Base-by-base conservation (phyloP, 2,888 invertebrate genomes). In the Oasisia sp. region DNA sequence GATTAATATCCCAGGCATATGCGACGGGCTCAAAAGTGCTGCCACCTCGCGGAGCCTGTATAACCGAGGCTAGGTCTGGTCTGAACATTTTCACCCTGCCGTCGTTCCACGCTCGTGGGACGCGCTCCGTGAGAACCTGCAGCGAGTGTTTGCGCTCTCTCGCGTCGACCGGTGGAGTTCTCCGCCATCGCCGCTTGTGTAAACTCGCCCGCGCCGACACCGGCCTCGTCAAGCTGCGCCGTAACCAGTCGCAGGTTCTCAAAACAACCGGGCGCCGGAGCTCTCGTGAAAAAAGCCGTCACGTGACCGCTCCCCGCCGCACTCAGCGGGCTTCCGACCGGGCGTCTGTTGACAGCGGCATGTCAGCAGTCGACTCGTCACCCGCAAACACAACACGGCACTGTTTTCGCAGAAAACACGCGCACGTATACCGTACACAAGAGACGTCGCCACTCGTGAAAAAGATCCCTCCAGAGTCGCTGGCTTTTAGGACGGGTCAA, bases 241-340 rank as follows among this genome's bases (percentile, higher is more conserved):
- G 27, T 74, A 74, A 74, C 74, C 74, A 74, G n/a, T 74, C n/a
- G n/a, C 74, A 74, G 74, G 74, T 74, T 74, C 74, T 74, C 74
- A 74, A 74, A 74, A 74, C 74, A 74, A 74, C 74, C 74, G 27
- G 74, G 74, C 74, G 74, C 74, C 74, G 74, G 27, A 74, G 5
- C 74, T 5, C 27, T 74, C 74, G 27, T 27, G 74, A 74, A 74
- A 74, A 74, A 74, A 74, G 27, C n/a, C 74, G n/a, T 74, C 74
- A 74, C 74, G 74, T 74, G 74, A 74, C 27, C n/a, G 74, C 74
- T n/a, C n/a, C 74, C 74, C 27, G 27, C 27, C 2, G 27, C 74
- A n/a, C 74, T 74, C 27, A 74, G 74, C 19, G 27, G 74, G 74
- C 74, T 74, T 74, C 74, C 3, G 74, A n/a, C 74, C 3, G 5